Percentiles rank a stretch among this genome's conserved stretches.
phyloP scores from a whole-genome alignment of 1,140 invertebrate genomes.

The Zaprionus camerounensis region DNA sequence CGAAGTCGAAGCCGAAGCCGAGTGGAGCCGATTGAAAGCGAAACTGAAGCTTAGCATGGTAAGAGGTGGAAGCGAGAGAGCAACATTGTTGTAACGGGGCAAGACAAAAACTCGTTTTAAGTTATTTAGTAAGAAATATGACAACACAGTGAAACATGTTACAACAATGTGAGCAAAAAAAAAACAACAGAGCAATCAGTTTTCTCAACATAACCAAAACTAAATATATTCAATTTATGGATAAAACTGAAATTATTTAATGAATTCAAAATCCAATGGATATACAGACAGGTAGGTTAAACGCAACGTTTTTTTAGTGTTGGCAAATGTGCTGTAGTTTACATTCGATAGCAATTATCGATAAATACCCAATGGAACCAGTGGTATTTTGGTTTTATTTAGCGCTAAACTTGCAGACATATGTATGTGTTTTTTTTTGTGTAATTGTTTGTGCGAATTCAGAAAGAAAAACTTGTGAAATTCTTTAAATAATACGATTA shows the following conservation, averaged over 20 bases:
- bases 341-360: neutral
- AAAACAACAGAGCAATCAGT: constrained; percentile 17
- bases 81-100: neutral
- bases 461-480: constrained; percentile 24
- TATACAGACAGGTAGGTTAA: constrained; percentile 31
- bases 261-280: constrained; percentile 39
- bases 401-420: neutral
- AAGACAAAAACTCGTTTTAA: constrained; percentile 20
- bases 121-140: neutral
- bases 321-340: neutral
- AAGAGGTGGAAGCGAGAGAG: neutral
- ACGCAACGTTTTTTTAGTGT: constrained; percentile 13
- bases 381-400: constrained; percentile 16
- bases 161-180: neutral
- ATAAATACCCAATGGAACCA: neutral
- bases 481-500: constrained; percentile 1
- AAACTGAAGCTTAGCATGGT: constrained; percentile 17
- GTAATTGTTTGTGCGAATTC: constrained; percentile 24
- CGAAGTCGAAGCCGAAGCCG: constrained; percentile 23
- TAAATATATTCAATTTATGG: constrained; percentile 13
- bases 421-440: neutral
- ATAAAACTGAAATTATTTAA: neutral
- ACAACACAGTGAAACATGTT: neutral
- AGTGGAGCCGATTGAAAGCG: constrained; percentile 30
- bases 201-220: neutral